Percentiles rank a stretch among this genome's conserved stretches.
Conservation (phyloP, 2,797 vertebrate genomes). For the Pterois miles region DNA sequence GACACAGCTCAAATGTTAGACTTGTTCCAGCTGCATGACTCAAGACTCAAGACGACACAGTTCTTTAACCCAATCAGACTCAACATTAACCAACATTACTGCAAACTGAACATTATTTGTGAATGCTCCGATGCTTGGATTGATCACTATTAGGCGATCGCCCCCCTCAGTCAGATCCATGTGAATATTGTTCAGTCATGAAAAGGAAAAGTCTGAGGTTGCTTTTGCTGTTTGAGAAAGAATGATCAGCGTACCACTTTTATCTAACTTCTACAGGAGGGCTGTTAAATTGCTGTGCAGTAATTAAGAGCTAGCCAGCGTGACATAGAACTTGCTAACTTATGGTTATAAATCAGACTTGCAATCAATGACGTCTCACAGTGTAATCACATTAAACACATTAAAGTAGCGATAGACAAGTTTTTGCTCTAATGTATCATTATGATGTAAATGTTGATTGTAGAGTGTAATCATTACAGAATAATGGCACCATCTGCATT, state of each 20-base stretch:
- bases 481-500: not conserved
- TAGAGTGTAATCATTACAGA: not conserved
- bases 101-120: not conserved
- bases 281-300: not conserved
- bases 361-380: constrained; percentile 9
- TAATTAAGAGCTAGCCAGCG: not conserved
- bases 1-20: not conserved
- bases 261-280: not conserved
- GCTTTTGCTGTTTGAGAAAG: not conserved
- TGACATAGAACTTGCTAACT: not conserved
- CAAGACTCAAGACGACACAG: not conserved
- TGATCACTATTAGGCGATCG: not conserved
- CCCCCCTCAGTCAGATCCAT: not conserved
- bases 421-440: not conserved
- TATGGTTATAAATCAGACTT: not conserved
- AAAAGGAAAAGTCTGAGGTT: not conserved
- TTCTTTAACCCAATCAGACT: not conserved
- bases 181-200: not conserved
- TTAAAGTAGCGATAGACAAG: too few species aligned
- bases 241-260: not conserved
- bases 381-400: constrained; percentile 7
- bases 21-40: not conserved
- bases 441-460: not conserved
- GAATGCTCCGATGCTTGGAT: not conserved
- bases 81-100: not conserved